phyloP scores from a whole-genome alignment of 2,113 vertebrate species.

The Pantherophis guttatus region DNA sequence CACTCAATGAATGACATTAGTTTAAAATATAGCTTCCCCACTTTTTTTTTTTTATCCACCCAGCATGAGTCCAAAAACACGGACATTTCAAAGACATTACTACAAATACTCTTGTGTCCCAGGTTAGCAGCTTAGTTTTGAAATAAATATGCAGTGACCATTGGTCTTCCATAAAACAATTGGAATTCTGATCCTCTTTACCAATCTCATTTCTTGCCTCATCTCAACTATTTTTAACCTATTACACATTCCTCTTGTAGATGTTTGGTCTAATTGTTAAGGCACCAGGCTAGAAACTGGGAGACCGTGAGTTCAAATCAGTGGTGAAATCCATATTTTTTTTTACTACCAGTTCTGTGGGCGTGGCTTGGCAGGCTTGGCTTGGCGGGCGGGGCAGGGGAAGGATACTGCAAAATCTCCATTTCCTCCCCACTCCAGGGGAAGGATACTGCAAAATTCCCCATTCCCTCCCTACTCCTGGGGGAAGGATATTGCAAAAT shows the following conservation, averaged over 20 bases:
- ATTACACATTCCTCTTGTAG: neutral
- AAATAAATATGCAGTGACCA: neutral
- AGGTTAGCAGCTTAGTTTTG: neutral
- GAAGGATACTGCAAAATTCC: no score
- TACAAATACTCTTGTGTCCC: neutral
- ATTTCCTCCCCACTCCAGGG: no score
- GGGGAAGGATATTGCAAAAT: no score
- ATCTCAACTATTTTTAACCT: neutral
- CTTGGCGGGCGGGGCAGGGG: no score
- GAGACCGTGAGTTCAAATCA: neutral
- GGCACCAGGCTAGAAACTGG: no score
- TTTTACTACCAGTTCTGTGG: no score
- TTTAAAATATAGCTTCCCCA: neutral
- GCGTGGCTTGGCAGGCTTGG: no score
- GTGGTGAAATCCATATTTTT: no score
- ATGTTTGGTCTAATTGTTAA: neutral
- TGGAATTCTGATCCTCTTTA: neutral
- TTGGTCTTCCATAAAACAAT: neutral
- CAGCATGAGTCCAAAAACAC: neutral
- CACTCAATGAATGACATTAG: neutral
- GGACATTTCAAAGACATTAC: neutral
- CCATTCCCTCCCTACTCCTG: no score
- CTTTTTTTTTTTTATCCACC: neutral
- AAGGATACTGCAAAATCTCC: no score
- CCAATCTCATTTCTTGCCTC: neutral